A percentile compares a stretch with the other conserved stretches of the same genome.
Conservation (phyloP, 2,888 invertebrate species). For the Tenthredo notha region DNA sequence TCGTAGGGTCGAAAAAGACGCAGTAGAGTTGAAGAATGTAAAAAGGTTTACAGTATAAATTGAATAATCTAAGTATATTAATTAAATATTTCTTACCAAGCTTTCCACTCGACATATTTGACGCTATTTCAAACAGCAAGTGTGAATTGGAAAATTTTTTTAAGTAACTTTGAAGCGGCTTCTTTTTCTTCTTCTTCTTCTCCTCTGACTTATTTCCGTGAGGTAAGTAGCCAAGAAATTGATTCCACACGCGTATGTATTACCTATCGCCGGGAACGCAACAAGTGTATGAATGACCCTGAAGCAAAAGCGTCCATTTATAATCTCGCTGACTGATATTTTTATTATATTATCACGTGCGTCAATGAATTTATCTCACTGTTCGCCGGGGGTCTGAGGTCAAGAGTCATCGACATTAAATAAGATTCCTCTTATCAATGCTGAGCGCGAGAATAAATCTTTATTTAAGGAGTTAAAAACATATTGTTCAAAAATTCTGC, state of each 20-base stretch:
- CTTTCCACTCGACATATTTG: constrained; percentile 66
- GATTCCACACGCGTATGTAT: constrained; percentile 49
- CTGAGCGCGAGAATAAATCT: neutral
- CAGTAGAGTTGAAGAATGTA: neutral
- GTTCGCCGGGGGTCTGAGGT: constrained; percentile 56
- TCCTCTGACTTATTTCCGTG: too few species aligned
- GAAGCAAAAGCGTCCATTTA: constrained; percentile 28
- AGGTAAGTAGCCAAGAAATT: neutral
- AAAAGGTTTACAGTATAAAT: neutral
- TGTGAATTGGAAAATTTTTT: constrained; percentile 38
- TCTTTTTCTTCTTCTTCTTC: too few species aligned
- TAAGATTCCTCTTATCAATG: neutral
- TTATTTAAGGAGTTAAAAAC: neutral
- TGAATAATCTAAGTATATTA: neutral
- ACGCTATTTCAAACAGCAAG: constrained; percentile 4
- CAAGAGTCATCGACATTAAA: constrained; percentile 50
- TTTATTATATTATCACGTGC: constrained; percentile 42
- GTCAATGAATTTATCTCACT: constrained; percentile 56
- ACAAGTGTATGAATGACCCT: constrained; percentile 60
- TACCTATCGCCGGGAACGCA: constrained; percentile 46
- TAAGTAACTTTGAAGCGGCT: constrained; percentile 16
- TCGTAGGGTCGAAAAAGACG: neutral
- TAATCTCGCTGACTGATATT: constrained; percentile 47
- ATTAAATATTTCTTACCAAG: constrained; percentile 63
- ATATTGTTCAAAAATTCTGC: neutral